These are phyloP conservation scores for Cuniculus paca DNA, from an alignment of 2,797 vertebrate species.

Conservation along the genomic window DNA sequence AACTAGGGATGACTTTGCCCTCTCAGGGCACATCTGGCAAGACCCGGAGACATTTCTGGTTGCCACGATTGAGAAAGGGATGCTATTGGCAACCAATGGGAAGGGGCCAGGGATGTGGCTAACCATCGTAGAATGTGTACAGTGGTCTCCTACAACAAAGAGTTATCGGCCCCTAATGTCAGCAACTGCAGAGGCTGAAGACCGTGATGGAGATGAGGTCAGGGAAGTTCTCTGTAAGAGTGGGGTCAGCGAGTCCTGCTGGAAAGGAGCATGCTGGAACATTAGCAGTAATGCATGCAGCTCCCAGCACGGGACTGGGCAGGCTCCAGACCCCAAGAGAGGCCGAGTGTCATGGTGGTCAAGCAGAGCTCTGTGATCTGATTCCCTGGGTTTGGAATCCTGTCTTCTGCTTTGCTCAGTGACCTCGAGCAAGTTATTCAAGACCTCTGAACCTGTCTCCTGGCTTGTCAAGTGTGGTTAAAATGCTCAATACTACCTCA, in stretches of 20 bases:
- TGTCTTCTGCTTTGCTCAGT: background rate
- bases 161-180: background rate
- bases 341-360: background rate
- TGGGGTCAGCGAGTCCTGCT: background rate
- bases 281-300: background rate
- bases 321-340: background rate
- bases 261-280: background rate
- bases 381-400: background rate
- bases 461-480: background rate
- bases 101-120: background rate
- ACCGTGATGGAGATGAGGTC: background rate
- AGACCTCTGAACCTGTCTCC: background rate
- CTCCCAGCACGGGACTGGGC: background rate
- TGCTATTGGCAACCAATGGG: background rate
- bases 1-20: background rate
- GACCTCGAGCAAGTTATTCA: background rate
- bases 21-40: background rate
- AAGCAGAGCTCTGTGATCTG: background rate
- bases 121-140: background rate
- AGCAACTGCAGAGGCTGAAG: background rate
- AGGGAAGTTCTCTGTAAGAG: background rate
- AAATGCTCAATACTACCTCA: background rate
- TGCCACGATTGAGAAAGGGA: background rate
- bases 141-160: background rate
- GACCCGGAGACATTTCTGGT: conserved; percentile 41